Evolutionary conservation across 2,888 invertebrate species (phyloP), one percentile per base, ranked within the genome.

Genomic region (Suillia variegata): DNA sequence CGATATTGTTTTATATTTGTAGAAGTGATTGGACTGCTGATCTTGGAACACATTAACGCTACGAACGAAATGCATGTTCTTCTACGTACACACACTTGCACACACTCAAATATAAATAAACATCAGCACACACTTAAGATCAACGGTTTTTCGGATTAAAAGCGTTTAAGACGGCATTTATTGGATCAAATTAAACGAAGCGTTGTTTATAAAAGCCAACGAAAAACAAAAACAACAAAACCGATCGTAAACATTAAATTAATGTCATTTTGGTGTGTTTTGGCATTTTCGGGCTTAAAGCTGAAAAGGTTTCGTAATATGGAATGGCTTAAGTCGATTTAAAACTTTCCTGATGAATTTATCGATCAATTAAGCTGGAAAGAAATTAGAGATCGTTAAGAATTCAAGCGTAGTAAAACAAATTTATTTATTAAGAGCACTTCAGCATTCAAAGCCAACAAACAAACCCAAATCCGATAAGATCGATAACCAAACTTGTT

Each of bases 131-230:
- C 45, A 6, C 6, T 20, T 45, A 18, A 13, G 45, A 45, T 45
- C 20, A 45, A 20, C 45, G 18, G 45, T 20, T 45, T 45, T 17
- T 20, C 10, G 45, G 63, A 66, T 60, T 65, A 58, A 67, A 63
- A 62, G 59, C 54, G 56, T 59, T 59, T 57, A 64, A 64, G 26
- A 55, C 61, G 56, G 51, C 59, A 62, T 65, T 67, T 65, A 64
- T 66, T 59, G 61, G 61, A 58, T 63, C 48, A 64, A 61, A 57
- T 62, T 59, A 58, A 62, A 59, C 59, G 60, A 47, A 54, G n/a
- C 38, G 22, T 24, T 26, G 34, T 6, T 20, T 45, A 4, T 21
- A 38, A 53, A 42, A 52, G 52, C 15, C 20, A 54, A 2, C 33
- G 22, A n/a, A 62, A 48, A 51, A 47, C 53, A 49, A 48, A 17